Evolutionary conservation across 2,797 vertebrate species (phyloP), one percentile per base, ranked within the genome.

Genomic region (Danio tinwini): DNA sequence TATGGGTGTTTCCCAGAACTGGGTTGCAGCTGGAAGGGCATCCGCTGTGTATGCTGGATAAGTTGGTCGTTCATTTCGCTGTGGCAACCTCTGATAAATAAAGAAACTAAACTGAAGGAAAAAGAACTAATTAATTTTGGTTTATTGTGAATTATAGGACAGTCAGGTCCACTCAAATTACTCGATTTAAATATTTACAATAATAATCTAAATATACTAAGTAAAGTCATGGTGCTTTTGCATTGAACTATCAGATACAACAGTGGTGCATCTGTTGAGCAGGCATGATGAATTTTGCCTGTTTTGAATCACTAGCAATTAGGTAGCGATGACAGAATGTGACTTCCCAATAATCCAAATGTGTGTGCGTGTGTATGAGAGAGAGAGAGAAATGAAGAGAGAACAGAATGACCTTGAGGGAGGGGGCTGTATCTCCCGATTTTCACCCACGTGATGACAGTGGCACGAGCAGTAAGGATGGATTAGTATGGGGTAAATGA

Each of bases 401-500:
- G 77, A 47, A 19, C 65, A 10, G 39, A 21, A 69, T 76, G 39
- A 63, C 62, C 55, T 61, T 78, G 76, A 74, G 42, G 44, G 29
- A 45, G 49, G 52, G 39, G 40, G 10, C 17, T 6, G 8, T 44
- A 45, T 49, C 44, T 59, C 52, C 47, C 29, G 21, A 72, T 63
- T 63, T 67, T 61, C 10, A 16, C 13, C 47, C 39, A 77, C 1
- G 47, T 81, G 78, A 81, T 63, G 37, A 39, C 14, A 79, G 70
- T 44, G 44, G 42, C 49, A 59, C 37, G 39, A 8, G 37, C 39
- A 17, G 44, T 59, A 56, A 45, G 59, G 39, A 63, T 53, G 56
- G 50, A 78, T 81, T 70, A 71, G n/a, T 56, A n/a, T 50, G 67
- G 49, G 29, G 37, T 56, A 55, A 81, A 78, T 78, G 59, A 78